Evolutionary conservation across 2,113 vertebrate species (phyloP).

Genomic region (Rutilus rutilus): DNA sequence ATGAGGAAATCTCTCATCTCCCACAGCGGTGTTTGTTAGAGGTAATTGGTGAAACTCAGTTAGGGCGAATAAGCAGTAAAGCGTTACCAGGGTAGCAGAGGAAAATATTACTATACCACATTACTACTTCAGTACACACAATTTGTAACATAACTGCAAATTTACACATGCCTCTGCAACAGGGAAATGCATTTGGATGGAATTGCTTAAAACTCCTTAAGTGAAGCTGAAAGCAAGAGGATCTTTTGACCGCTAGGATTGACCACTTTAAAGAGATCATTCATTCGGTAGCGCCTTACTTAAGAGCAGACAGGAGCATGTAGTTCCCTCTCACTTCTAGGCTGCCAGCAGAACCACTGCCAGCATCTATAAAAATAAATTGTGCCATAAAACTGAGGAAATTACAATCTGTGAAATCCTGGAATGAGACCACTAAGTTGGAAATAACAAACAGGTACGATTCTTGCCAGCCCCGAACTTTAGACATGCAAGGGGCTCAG

Average conservation of each 20-base stretch:
- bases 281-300: slow-evolving; percentile 37
- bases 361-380: slow-evolving; percentile 65
- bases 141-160: not conserved
- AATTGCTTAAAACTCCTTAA: slow-evolving; percentile 1
- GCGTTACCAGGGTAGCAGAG: slow-evolving; percentile 40
- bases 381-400: slow-evolving; percentile 61
- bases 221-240: slow-evolving; percentile 2
- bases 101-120: slow-evolving; percentile 34
- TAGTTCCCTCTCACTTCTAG: slow-evolving; percentile 46
- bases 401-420: slow-evolving; percentile 62
- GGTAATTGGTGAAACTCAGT: slow-evolving; percentile 51
- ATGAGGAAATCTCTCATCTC: slow-evolving; percentile 41
- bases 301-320: slow-evolving; percentile 44
- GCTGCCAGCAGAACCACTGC: slow-evolving; percentile 52
- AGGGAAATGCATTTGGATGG: not conserved
- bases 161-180: not conserved
- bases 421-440: slow-evolving; percentile 59
- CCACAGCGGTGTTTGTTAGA: slow-evolving; percentile 48
- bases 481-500: not conserved
- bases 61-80: slow-evolving; percentile 51
- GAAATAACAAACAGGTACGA: slow-evolving; percentile 60
- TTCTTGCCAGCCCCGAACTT: slow-evolving; percentile 39
- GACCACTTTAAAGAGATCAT: slow-evolving; percentile 47
- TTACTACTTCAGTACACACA: not conserved
- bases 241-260: slow-evolving; percentile 36